phyloP scores from a whole-genome alignment of 2,888 invertebrate genomes.

The Lutraria lutraria region DNA sequence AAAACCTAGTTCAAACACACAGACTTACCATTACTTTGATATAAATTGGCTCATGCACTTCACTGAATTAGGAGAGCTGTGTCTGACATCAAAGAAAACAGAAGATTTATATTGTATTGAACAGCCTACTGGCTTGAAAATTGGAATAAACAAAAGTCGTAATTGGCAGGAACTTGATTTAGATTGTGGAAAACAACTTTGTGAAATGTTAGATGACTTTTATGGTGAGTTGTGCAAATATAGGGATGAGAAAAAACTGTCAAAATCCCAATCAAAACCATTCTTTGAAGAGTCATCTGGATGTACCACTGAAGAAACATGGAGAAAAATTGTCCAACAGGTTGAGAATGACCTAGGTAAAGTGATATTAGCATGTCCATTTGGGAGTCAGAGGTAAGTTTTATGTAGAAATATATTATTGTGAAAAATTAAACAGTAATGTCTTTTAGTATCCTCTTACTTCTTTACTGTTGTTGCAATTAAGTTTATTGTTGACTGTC shows the following conservation, averaged over 20 bases:
- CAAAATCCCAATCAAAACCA: conserved; percentile 65
- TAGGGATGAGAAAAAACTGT: conserved; percentile 58
- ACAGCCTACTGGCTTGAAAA: conserved; percentile 37
- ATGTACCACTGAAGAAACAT: conserved; percentile 62
- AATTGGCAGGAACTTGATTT: conserved; percentile 80
- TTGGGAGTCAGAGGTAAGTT: conserved; percentile 83
- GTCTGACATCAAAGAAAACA: conserved; percentile 76
- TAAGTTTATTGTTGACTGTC: too few relatives aligned
- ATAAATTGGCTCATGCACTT: conserved; percentile 76
- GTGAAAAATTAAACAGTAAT: too few relatives aligned
- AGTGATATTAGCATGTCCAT: conserved; percentile 82
- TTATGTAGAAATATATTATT: too few relatives aligned
- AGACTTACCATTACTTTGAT: conserved; percentile 76
- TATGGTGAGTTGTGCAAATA: conserved; percentile 61
- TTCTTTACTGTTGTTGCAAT: too few relatives aligned
- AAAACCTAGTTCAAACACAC: background rate
- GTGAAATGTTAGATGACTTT: conserved; percentile 72
- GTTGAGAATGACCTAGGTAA: conserved; percentile 79
- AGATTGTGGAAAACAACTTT: conserved; percentile 72
- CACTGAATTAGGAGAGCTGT: conserved; percentile 77
- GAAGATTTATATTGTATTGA: conserved; percentile 52
- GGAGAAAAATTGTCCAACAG: conserved; percentile 75
- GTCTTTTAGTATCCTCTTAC: too few relatives aligned
- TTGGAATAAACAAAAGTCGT: conserved; percentile 78
- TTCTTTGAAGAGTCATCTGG: conserved; percentile 70